Base-by-base conservation (phyloP, 2,888 invertebrate species). In the Gnatocerus cornutus region DNA sequence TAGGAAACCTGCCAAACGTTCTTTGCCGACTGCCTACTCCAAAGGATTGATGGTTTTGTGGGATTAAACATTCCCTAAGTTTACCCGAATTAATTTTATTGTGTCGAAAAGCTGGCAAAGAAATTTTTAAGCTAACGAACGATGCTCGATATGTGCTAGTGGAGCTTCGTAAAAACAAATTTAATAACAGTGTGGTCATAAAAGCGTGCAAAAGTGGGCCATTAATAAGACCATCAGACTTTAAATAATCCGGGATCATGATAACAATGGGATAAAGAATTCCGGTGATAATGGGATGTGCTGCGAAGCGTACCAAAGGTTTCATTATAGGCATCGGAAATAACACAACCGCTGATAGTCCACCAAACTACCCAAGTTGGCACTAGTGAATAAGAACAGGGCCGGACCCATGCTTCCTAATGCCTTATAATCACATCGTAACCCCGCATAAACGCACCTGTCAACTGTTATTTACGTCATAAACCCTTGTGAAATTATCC, bases 251-350 rank as follows among this genome's bases (percentile, higher is more conserved):
- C 75, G 65, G 72, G 77, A 77, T 73, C 74, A 65, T 64, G 76
- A 77, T 80, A 80, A 80, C 78, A 80, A 79, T 78, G 66, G 79
- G 72, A 73, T 72, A 74, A 80, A 79, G 80, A 77, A 79, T 79
- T 79, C 70, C 73, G 68, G 73, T 74, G 77, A 77, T 78, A 79
- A 78, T 79, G 76, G 77, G 76, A 77, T 75, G 74, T 73, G 75
- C 76, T 73, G 69, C 69, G 72, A 68, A 72, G 76, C 77, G 75
- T 65, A 71, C 69, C 73, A 66, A 77, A 76, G 73, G 77, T 77
- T 79, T 76, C 76, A 74, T 78, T 78, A 78, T 75, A 56, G 72
- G 75, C 73, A 76, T 77, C 75, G 76, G 77, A 76, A 78, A 77
- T 76, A 78, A 78, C 75, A 74, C 68, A 72, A 63, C 64, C 71